Base-by-base conservation (phyloP, 2,113 vertebrate genomes). In the Chloroceryle aenea region DNA sequence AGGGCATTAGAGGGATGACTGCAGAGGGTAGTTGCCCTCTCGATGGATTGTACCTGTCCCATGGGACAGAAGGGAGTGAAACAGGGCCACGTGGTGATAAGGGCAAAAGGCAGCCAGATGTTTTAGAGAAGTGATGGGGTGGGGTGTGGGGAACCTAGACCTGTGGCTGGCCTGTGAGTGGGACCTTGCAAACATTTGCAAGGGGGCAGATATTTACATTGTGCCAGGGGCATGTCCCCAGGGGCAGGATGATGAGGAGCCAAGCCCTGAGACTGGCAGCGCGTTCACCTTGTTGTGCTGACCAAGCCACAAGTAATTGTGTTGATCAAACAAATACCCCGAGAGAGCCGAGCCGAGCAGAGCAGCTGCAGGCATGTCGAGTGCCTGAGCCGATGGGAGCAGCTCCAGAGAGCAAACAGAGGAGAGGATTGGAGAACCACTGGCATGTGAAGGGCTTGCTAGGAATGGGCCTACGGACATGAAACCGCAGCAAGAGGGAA, bases 291-390 rank as follows among this genome's bases (percentile, higher is more conserved):
- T 53, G 32, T 14, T 59, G 85, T 45, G 78, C 34, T 73, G 78
- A 59, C 87, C 75, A 69, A 91, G 50, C 22, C 85, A 19, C n/a
- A 30, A 62, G 71, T 9, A 77, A 47, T 55, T 61, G 66, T 79
- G 66, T 73, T 91, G 85, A 68, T 87, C 12, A 90, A 94, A 91
- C 89, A 87, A 93, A 90, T 30, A 73, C 11, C 62, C 75, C 27
- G 85, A 36, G 2, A 13, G 87, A 59, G 75, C 64, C 25, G 64
- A 68, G 55, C 43, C 45, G 36, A 45, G 36, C 55, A 9, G 61
- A 91, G 96, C 93, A 93, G 88, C 92, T 90, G 85, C 7, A 59
- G 93, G 87, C 93, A 92, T 12, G 75, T 72, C 1, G 19, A 96
- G 75, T 23, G 75, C 63, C 74, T 89, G 84, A 6, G n/a, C 62